Conservation (phyloP, 2,888 invertebrate genomes). For the Deroplatys truncata region DNA sequence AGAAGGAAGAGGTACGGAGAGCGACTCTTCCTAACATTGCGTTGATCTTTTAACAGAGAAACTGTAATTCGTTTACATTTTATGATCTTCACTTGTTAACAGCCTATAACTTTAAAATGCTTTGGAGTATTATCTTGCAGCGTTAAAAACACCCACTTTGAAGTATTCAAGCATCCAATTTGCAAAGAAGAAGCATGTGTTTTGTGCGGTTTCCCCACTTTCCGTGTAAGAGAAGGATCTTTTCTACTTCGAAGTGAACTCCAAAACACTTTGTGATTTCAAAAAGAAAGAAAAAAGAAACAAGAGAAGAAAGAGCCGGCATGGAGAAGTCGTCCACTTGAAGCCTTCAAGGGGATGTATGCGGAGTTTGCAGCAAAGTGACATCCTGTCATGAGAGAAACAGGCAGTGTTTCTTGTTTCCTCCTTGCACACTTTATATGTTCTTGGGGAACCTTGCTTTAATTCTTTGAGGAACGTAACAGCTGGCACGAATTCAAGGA, state of each 20-base stretch:
- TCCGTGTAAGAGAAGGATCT: neutral
- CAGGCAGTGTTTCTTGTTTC: neutral
- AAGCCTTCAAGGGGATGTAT: neutral
- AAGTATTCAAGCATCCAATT: neutral
- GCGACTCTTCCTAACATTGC: too few species aligned
- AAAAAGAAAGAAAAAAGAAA: neutral
- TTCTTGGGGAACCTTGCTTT: neutral
- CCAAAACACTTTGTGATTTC: neutral
- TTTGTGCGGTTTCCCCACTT: neutral
- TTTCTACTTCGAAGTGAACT: neutral
- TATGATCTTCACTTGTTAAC: too few species aligned
- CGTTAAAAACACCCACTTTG: too few species aligned
- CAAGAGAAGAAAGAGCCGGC: neutral
- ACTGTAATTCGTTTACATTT: too few species aligned
- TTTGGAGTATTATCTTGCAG: too few species aligned
- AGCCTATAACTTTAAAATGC: too few species aligned
- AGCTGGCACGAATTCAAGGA: too few species aligned
- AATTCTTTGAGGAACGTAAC: too few species aligned
- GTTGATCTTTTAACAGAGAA: too few species aligned
- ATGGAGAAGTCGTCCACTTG: neutral
- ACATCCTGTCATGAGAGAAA: neutral
- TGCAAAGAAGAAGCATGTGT: neutral
- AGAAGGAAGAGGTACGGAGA: too few species aligned
- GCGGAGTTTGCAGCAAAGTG: neutral
- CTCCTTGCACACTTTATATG: neutral